Evolutionary conservation across 2,113 vertebrate genomes (phyloP).

Genomic region (Hippotragus niger): DNA sequence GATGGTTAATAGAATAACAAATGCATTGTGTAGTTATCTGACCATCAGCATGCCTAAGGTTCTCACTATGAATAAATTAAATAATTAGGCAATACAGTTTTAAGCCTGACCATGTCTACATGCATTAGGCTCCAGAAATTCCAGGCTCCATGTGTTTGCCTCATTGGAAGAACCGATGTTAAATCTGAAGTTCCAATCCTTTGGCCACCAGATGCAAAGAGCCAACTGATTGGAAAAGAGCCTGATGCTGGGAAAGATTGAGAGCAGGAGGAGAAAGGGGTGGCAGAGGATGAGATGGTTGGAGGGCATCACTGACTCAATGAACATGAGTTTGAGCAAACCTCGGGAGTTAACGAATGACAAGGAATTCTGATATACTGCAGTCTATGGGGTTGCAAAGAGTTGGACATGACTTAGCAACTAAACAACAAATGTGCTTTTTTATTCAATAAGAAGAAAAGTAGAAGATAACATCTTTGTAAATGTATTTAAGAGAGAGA

Average conservation of each 20-base stretch:
- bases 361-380: background rate
- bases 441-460: background rate
- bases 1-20: background rate
- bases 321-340: background rate
- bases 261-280: background rate
- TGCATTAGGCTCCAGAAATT: background rate
- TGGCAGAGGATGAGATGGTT: background rate
- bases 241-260: background rate
- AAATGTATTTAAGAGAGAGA: background rate
- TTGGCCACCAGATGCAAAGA: background rate
- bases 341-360: background rate
- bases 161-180: background rate
- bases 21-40: background rate
- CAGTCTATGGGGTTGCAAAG: background rate
- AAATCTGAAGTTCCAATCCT: background rate
- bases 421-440: background rate
- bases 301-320: background rate
- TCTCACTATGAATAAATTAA: background rate
- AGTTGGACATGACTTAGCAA: background rate
- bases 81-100: background rate
- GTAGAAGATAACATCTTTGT: background rate
- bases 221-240: background rate
- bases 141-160: background rate
- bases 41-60: background rate
- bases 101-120: background rate